These are phyloP conservation scores for Trichomalopsis sarcophagae DNA, from an alignment of 1,140 invertebrate species.

Conservation along the genomic window DNA sequence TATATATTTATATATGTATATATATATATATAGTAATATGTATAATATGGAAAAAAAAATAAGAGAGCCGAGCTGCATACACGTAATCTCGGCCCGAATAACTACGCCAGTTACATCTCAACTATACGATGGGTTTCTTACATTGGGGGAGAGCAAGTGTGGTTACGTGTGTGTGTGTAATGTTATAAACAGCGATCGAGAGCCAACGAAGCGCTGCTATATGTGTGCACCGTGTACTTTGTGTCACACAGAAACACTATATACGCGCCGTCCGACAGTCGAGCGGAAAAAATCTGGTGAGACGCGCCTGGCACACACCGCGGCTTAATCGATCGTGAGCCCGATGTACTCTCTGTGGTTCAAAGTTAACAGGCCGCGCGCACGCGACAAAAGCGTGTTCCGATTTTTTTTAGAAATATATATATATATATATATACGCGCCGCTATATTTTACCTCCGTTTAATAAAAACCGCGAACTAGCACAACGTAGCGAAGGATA, in stretches of 20 bases:
- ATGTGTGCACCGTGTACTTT: background rate
- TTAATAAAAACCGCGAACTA: too few species aligned
- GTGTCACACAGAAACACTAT: background rate
- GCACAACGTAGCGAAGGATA: too few species aligned
- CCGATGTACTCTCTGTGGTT: background rate
- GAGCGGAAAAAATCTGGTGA: conserved; percentile 50
- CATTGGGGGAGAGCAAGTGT: conserved; percentile 56
- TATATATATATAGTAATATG: background rate
- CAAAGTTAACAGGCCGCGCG: conserved; percentile 30
- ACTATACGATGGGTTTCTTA: conserved; percentile 60
- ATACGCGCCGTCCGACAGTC: background rate
- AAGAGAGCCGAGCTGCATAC: conserved; percentile 71
- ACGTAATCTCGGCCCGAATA: conserved; percentile 67
- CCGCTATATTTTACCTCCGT: too few species aligned
- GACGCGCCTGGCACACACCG: conserved; percentile 6
- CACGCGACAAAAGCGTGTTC: conserved; percentile 1
- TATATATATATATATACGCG: too few species aligned
- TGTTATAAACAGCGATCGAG: background rate
- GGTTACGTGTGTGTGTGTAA: conserved; percentile 8
- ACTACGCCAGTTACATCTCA: conserved; percentile 70
- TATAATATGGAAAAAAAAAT: background rate
- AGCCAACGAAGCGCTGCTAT: background rate
- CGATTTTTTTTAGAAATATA: background rate
- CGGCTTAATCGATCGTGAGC: conserved; percentile 47
- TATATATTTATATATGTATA: too few species aligned